These are phyloP conservation scores for Aselliscus stoliczkanus DNA, from an alignment of 2,797 vertebrate species.

Conservation along the genomic window DNA sequence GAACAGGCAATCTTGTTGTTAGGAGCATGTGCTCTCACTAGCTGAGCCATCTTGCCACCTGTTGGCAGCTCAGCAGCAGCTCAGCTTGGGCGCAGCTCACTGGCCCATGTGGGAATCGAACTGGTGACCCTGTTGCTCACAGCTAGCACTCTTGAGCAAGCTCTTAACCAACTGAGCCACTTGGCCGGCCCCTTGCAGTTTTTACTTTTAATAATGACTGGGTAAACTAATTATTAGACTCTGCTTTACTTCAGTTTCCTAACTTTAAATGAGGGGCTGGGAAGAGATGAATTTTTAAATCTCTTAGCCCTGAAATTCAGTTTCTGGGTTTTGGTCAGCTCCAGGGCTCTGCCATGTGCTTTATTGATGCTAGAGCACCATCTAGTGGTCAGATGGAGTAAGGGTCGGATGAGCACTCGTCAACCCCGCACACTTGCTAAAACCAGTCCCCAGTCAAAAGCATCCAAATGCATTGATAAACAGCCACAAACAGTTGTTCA, in stretches of 20 bases:
- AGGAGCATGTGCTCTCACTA: too few relatives aligned
- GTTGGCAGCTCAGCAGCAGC: too few relatives aligned
- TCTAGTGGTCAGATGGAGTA: constrained; percentile 27
- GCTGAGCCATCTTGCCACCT: too few relatives aligned
- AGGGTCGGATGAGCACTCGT: not conserved
- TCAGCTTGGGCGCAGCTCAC: too few relatives aligned
- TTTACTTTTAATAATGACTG: not conserved
- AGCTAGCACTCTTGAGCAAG: too few relatives aligned
- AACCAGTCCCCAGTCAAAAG: not conserved
- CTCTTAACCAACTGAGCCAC: too few relatives aligned
- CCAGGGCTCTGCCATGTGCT: not conserved
- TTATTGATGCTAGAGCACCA: not conserved
- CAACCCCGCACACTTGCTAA: not conserved
- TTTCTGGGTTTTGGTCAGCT: too few relatives aligned
- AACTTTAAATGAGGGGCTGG: not conserved
- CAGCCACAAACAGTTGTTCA: not conserved
- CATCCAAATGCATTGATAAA: not conserved
- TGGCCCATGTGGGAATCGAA: too few relatives aligned
- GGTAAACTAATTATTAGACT: not conserved
- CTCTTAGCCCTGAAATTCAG: not conserved
- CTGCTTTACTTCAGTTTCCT: not conserved
- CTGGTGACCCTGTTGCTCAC: too few relatives aligned
- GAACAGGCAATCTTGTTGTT: too few relatives aligned
- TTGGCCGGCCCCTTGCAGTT: too few relatives aligned
- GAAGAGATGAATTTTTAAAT: not conserved